Evolutionary conservation across 2,797 vertebrate genomes (phyloP).

Genomic region (Chelmon rostratus): DNA sequence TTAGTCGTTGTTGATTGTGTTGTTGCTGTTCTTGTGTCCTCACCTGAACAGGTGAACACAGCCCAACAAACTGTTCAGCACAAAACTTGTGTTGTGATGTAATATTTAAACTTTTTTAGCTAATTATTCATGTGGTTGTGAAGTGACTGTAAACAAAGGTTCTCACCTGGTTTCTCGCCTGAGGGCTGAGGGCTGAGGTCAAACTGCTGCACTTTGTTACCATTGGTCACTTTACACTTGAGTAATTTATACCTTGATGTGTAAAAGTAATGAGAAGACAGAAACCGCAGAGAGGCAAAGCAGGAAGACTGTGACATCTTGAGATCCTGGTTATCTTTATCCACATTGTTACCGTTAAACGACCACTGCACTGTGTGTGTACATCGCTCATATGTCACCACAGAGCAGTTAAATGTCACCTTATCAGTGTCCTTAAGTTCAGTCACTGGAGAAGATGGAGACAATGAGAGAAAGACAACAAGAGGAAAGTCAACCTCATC

Average conservation of each 20-base stretch:
- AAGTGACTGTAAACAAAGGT: not conserved
- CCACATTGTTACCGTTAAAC: rapidly evolving
- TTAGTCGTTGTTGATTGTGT: not conserved
- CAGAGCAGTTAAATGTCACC: not conserved
- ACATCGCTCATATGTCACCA: rapidly evolving
- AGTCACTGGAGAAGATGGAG: slow-evolving; percentile 39
- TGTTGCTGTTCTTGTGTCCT: not conserved
- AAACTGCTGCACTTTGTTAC: not conserved
- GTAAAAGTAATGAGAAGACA: not conserved
- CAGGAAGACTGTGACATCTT: rapidly evolving
- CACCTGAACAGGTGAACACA: slow-evolving; percentile 6
- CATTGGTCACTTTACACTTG: not conserved
- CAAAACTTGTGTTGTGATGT: not conserved
- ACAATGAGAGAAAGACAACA: slow-evolving; percentile 5
- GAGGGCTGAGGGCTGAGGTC: not conserved
- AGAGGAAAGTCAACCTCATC: not conserved
- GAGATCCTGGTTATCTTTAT: rapidly evolving
- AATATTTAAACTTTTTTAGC: not conserved
- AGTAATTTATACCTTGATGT: not conserved
- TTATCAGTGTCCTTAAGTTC: rapidly evolving
- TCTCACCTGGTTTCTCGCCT: slow-evolving; percentile 14
- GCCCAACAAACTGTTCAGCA: not conserved
- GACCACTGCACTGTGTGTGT: not conserved
- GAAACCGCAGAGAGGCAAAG: rapidly evolving
- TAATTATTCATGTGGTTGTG: not conserved